These are phyloP conservation scores for Bothrops alternatus DNA, from an alignment of 2,797 vertebrate genomes.

Conservation along the genomic window DNA sequence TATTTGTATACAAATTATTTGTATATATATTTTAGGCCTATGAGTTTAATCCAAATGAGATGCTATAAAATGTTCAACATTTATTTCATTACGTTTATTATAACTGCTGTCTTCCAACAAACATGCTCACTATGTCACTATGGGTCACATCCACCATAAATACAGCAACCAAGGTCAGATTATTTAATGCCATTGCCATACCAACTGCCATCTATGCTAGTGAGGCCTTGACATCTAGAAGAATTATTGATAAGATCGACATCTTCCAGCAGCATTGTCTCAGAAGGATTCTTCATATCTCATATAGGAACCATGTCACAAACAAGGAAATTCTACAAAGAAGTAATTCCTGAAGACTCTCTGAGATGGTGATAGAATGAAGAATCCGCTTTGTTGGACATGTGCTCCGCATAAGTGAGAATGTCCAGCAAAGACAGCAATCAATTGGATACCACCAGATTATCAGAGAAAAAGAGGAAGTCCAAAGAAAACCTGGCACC, in stretches of 20 bases:
- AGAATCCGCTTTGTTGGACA: background rate
- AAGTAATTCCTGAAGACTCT: background rate
- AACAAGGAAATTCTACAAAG: background rate
- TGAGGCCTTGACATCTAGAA: background rate
- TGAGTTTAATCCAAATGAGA: background rate
- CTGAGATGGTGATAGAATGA: background rate
- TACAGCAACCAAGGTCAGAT: background rate
- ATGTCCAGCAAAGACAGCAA: no score
- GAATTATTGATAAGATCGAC: background rate
- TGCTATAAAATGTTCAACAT: background rate
- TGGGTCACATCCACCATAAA: background rate
- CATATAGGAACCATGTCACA: background rate
- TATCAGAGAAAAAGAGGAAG: no score
- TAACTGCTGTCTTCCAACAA: background rate
- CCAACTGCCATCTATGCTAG: background rate
- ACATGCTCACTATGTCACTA: background rate
- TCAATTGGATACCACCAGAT: no score
- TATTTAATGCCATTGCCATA: background rate
- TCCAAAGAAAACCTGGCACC: no score
- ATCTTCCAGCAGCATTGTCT: background rate
- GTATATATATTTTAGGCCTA: background rate
- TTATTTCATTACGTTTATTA: background rate
- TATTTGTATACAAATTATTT: no score
- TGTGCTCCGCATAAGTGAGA: no score
- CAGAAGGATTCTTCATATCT: background rate